A percentile compares a stretch with the other conserved stretches of the same genome.
These are phyloP conservation scores for Rhopalosiphum maidis DNA, from an alignment of 1,140 invertebrate genomes.

Conservation along the genomic window DNA sequence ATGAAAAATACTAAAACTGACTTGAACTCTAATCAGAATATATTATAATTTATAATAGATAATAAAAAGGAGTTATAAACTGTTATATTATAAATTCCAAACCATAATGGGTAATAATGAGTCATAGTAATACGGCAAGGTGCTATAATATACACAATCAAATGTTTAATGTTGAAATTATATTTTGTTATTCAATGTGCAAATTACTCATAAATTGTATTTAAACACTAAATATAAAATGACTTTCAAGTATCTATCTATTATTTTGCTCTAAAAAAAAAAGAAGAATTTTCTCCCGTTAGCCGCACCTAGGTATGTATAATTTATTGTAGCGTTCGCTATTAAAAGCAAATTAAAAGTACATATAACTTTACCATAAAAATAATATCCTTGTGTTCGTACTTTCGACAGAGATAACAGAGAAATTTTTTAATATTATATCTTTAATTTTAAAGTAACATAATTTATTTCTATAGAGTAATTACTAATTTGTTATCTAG, in stretches of 20 bases:
- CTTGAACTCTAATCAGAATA: not conserved
- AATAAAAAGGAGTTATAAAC: constrained; percentile 9
- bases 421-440: not conserved
- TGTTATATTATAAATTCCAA: constrained; percentile 1
- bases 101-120: not conserved
- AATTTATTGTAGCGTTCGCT: not conserved
- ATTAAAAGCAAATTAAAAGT: not conserved
- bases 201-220: not conserved
- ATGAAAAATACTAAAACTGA: not conserved
- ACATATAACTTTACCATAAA: not conserved
- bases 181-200: not conserved
- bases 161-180: not conserved
- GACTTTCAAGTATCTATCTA: not conserved
- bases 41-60: constrained; percentile 20
- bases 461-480: not conserved
- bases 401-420: not conserved
- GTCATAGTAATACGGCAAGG: not conserved
- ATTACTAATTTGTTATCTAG: not conserved
- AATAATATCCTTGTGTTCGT: not conserved
- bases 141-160: not conserved
- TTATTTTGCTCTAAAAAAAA: not conserved
- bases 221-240: not conserved
- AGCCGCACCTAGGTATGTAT: not conserved
- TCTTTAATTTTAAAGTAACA: not conserved
- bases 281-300: not conserved